Conservation (phyloP, 2,888 invertebrate species). For the Crioceris asparagi region DNA sequence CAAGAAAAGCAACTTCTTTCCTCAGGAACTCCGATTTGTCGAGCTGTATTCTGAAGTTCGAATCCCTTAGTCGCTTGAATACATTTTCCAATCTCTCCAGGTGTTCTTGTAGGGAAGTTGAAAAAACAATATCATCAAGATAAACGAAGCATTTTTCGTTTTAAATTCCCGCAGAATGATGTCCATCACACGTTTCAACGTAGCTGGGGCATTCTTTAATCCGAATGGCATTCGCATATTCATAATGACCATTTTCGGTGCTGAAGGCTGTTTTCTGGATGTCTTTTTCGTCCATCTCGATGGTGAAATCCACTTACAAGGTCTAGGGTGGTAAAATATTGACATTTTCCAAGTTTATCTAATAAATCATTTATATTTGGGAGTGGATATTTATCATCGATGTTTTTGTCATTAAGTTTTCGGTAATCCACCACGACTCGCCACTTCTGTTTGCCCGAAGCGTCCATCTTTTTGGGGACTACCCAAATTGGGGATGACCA, state of each 20-base stretch:
- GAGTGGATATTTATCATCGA: no score
- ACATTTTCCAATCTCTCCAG: slow-evolving; percentile 4
- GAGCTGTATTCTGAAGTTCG: slow-evolving; percentile 12
- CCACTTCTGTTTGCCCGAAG: no score
- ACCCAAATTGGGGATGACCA: no score
- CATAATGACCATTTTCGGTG: slow-evolving; percentile 8
- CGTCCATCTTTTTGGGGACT: no score
- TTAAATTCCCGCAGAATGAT: slow-evolving; percentile 9
- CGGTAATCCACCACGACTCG: no score
- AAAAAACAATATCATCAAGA: no score
- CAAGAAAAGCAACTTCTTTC: slow-evolving; percentile 30
- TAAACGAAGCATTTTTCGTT: slow-evolving; percentile 10
- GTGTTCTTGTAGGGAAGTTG: slow-evolving; percentile 12
- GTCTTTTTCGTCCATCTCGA: slow-evolving; percentile 10
- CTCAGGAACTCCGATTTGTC: slow-evolving; percentile 17
- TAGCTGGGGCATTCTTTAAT: slow-evolving; percentile 12
- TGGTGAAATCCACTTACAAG: slow-evolving; percentile 14
- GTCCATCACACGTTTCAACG: no score
- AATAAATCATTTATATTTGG: no score
- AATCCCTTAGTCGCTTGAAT: slow-evolving; percentile 7
- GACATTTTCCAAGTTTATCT: no score
- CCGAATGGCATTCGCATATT: slow-evolving; percentile 11
- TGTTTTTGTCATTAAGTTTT: no score
- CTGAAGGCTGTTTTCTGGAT: slow-evolving; percentile 14
- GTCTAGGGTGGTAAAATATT: slow-evolving; percentile 5